A percentile compares a stretch with the other conserved stretches of the same genome.
These are phyloP conservation scores for Oreochromis tanganicae DNA, from an alignment of 2,113 vertebrate species.

Conservation along the genomic window DNA sequence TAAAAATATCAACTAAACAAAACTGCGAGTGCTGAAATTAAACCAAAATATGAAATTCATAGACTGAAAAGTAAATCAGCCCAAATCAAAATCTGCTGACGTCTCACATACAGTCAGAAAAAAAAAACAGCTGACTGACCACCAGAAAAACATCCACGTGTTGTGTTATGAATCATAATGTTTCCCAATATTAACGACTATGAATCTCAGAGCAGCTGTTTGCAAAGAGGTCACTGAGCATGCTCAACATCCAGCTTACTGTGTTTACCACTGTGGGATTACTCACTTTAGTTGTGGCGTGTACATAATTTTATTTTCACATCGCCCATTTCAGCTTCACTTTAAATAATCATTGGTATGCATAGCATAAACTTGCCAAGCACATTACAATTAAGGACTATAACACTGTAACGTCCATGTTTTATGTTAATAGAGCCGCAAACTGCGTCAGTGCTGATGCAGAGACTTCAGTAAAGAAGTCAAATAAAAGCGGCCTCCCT, in stretches of 20 bases:
- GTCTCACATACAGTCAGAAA: neutral
- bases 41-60: neutral
- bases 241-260: neutral
- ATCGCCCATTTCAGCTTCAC: neutral
- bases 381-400: neutral
- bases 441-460: fast-evolving
- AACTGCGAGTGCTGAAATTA: neutral
- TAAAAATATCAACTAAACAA: neutral
- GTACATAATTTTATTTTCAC: fast-evolving
- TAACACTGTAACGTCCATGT: neutral
- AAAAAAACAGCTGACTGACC: neutral
- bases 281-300: neutral
- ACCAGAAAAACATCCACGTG: neutral
- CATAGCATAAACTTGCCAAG: fast-evolving
- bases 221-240: neutral
- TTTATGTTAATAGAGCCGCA: fast-evolving
- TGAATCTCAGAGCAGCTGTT: fast-evolving
- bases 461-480: neutral
- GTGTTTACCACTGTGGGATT: neutral
- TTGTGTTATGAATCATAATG: neutral
- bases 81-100: neutral
- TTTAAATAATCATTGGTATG: neutral
- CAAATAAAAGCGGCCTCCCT: neutral
- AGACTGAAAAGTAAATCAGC: neutral
- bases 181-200: neutral